Base-by-base conservation (phyloP, 2,888 invertebrate species). In the Cosmorhoe ocellata region DNA sequence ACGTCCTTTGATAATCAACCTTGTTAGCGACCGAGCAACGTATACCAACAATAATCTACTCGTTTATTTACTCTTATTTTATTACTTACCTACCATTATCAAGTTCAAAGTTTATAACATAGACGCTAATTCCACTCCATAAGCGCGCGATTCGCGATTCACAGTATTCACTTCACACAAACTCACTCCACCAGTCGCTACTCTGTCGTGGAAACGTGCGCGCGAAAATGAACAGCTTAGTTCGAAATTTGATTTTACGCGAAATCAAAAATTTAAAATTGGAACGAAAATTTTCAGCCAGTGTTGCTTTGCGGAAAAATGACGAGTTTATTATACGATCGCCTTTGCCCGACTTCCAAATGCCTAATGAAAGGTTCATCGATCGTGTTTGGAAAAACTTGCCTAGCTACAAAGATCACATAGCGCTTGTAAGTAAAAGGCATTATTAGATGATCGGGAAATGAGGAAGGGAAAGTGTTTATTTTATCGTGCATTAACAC, bases 271-370 rank as follows among this genome's bases (percentile, higher is more conserved):
- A 76, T 48, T 54, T 81, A 10, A 85, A 80, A 69, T 76, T 76
- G 56, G 70, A 80, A 56, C 79, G 85, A 47, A 76, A 74, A 61
- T 46, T 83, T 5, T 80, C 80, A 0, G 64, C 63, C 14, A 77
- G 79, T 75, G 78, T 67, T 11, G 64, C 61, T 33, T 43, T 74
- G 22, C 70, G 54, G 40, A 70, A 59, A 33, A 69, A 71, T 56
- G 76, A 81, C 7, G 76, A 86, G 32, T 84, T 71, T 64, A 67
- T 86, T 18, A 69, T 89, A 9, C 82, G 74, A 66, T 88, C 88
- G 0, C 59, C 77, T 6, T 45, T 86, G 13, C 63, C 75, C 8
- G 86, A 88, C 59, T 64, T 83, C 18, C 72, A 76, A 13, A 63
- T 85, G 32, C 81, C 86, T 0, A 75, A 82, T 53, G 66, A 62